A percentile compares a stretch with the other conserved stretches of the same genome.
Conservation (phyloP, 1,140 invertebrate species). For the Myzus persicae region DNA sequence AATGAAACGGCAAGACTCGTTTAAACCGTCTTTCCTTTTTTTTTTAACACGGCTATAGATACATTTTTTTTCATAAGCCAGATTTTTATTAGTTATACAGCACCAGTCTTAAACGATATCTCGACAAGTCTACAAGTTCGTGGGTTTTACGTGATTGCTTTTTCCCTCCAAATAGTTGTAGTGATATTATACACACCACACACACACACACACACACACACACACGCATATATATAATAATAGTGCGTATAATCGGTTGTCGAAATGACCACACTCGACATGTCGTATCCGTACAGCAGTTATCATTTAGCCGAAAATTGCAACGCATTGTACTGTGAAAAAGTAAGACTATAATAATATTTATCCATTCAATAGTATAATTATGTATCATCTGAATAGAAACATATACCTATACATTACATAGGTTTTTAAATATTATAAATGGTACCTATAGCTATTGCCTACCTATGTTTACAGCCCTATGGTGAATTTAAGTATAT, state of each 20-base stretch:
- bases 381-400: neutral
- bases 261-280: slow-evolving; percentile 52
- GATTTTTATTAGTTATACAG: neutral
- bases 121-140: slow-evolving; percentile 51
- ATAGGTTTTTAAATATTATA: neutral
- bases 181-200: neutral
- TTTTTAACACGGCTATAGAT: slow-evolving; percentile 25
- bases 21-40: slow-evolving; percentile 42
- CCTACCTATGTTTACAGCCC: neutral
- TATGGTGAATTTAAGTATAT: neutral
- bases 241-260: neutral
- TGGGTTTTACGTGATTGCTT: neutral
- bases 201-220: neutral
- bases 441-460: neutral
- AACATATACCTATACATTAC: neutral
- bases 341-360: slow-evolving; percentile 30
- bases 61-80: slow-evolving; percentile 21
- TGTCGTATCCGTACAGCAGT: slow-evolving; percentile 40
- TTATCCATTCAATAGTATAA: neutral
- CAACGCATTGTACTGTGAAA: slow-evolving; percentile 49
- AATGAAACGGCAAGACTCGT: slow-evolving; percentile 55
- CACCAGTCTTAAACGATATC: slow-evolving; percentile 43
- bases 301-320: slow-evolving; percentile 34
- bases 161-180: neutral
- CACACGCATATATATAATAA: neutral